Evolutionary conservation across 2,797 vertebrate species (phyloP).

Genomic region (Tarsius wallacei): DNA sequence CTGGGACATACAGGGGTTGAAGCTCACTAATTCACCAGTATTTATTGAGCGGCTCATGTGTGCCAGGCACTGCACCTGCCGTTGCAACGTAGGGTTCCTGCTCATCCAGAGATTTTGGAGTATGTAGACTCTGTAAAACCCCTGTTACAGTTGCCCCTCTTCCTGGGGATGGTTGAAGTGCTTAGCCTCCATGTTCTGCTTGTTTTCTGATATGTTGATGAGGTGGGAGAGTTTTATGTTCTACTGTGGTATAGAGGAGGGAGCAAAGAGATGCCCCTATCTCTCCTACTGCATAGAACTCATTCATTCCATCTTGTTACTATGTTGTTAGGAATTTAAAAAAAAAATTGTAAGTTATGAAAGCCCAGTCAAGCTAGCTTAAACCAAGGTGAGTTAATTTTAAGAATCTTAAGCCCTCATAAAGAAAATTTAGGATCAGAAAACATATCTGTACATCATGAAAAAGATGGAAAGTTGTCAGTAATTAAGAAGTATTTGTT

Average conservation of each 20-base stretch:
- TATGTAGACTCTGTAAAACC: neutral
- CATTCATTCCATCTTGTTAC: neutral
- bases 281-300: neutral
- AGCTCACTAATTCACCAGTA: neutral
- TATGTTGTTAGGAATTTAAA: neutral
- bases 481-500: slow-evolving; percentile 19
- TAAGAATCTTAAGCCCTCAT: neutral
- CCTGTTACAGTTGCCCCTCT: neutral
- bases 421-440: neutral
- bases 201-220: neutral
- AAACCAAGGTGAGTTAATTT: neutral
- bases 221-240: neutral
- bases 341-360: neutral
- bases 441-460: slow-evolving; percentile 21
- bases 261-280: neutral
- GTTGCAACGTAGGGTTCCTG: neutral
- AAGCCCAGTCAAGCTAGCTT: neutral
- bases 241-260: neutral
- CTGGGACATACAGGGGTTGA: neutral
- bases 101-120: neutral
- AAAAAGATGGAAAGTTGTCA: slow-evolving; percentile 52
- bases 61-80: neutral
- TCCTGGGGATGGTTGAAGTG: neutral
- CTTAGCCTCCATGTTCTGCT: neutral
- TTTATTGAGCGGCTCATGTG: neutral